Evolutionary conservation across 2,888 invertebrate genomes (phyloP), one percentile per base, ranked within the genome.

Genomic region (Cloeon dipterum): DNA sequence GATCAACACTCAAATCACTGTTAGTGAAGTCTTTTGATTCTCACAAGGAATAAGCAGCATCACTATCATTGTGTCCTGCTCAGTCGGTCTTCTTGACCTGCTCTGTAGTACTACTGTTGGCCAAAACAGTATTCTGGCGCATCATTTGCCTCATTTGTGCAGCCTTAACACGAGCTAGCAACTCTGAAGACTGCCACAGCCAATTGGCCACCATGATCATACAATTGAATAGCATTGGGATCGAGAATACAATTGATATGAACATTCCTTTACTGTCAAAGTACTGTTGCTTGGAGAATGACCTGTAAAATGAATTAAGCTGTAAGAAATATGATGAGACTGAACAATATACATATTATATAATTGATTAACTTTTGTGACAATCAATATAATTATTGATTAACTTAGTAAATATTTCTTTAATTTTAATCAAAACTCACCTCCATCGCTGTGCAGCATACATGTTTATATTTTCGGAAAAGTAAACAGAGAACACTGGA

Each of bases 251-350:
- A 10, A 86, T 69, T 1, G 89, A 89, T 65, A 91, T 88, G 54
- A 91, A 91, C 37, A 89, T 63, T 16, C 91, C 91, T 59, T 81
- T 81, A 49, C 81, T 81, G 56, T 91, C 91, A 55, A 91, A 91
- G 56, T 89, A 91, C 52, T 89, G 89, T 49, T 91, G 86, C 46
- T 74, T 69, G 0, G 89, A 81, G 56, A 91, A 88, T 40, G 73
- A 61, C 48, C 74, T 66, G 47, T 32, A 32, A 14, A 8, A 23
- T 23, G 11, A 11, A 23, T 23, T 23, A 23, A 7, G 23, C 11
- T 23, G n/a, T 11, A 23, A 23, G 23, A 7, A 23, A 11, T 7
- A 8, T n/a, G 13, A 29, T 8, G 29, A 29, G n/a, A 29, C 29
- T n/a, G n/a, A n/a, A 21, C 10, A n/a, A n/a, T n/a, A 8, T 25